Percentiles rank a stretch among this genome's conserved stretches.
Conservation (phyloP, 1,140 invertebrate genomes). For the Calliopsis andreniformis region DNA sequence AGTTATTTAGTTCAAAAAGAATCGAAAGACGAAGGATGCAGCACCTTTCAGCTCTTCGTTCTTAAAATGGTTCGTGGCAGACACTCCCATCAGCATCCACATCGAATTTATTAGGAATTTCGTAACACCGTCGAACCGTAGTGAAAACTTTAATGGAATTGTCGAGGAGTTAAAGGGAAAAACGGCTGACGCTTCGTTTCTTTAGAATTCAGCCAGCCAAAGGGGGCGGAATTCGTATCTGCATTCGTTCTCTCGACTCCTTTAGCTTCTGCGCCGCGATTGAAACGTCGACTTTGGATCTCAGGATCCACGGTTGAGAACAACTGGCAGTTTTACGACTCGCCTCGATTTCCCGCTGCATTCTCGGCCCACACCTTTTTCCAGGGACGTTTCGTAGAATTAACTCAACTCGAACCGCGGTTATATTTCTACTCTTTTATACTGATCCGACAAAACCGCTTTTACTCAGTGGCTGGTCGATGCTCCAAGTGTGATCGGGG, state of each 20-base stretch:
- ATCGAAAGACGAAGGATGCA: too few species aligned
- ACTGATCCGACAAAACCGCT: conserved; percentile 9
- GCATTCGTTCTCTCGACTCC: neutral
- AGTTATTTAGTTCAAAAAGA: too few species aligned
- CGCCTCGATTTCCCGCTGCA: conserved; percentile 21
- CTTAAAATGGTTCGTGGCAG: too few species aligned
- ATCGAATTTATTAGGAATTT: neutral
- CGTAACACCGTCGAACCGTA: neutral
- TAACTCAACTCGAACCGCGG: conserved; percentile 29
- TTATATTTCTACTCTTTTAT: conserved; percentile 19
- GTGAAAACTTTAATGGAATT: neutral
- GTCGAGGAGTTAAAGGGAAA: neutral
- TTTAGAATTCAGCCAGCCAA: neutral
- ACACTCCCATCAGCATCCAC: too few species aligned
- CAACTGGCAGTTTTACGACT: conserved; percentile 21
- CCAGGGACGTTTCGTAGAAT: conserved; percentile 30
- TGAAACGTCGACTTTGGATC: neutral
- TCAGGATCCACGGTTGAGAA: neutral
- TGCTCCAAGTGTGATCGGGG: too few species aligned
- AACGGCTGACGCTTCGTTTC: neutral
- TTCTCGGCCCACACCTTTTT: conserved; percentile 19
- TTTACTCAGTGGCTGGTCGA: neutral
- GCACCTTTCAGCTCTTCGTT: too few species aligned
- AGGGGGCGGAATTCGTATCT: too few species aligned
- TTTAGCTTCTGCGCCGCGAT: neutral